These are phyloP conservation scores for Acanthosoma haemorrhoidale DNA, from an alignment of 2,888 invertebrate species.

Conservation along the genomic window DNA sequence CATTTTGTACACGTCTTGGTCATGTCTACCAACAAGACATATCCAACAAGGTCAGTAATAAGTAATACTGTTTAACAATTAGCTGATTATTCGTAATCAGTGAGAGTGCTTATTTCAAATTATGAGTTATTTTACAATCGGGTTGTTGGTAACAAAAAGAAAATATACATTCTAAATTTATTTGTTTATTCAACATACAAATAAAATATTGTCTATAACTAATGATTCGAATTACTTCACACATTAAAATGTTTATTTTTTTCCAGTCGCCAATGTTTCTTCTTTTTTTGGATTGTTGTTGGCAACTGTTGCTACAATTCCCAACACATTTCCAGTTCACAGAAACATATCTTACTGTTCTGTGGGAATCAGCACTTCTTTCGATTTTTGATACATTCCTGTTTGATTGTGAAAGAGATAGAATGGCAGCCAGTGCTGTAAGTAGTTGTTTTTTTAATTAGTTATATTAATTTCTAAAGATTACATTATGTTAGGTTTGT, in stretches of 20 bases:
- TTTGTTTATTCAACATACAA: not conserved
- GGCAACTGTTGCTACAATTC: constrained; percentile 85
- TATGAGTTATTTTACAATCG: not conserved
- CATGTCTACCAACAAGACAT: constrained; percentile 41
- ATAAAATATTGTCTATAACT: not conserved
- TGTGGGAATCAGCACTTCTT: constrained; percentile 85
- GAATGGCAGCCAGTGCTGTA: constrained; percentile 62
- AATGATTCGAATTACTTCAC: no score
- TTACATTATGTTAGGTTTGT: no score
- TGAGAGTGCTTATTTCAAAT: no score
- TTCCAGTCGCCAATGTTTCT: constrained; percentile 78
- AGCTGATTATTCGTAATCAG: not conserved
- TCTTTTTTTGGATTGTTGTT: constrained; percentile 86
- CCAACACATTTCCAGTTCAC: constrained; percentile 86
- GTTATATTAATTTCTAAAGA: not conserved
- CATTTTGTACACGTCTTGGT: constrained; percentile 57
- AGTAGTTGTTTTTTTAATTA: not conserved
- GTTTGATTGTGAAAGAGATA: constrained; percentile 77
- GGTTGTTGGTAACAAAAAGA: not conserved
- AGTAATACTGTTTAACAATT: not conserved
- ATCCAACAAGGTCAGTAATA: constrained; percentile 8
- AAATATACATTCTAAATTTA: not conserved
- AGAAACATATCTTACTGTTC: constrained; percentile 82
- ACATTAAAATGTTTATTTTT: constrained; percentile 30
- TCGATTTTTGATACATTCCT: constrained; percentile 90